Evolutionary conservation across 37 sponge, comb jelly and placozoan species (phyloP).

Genomic region (Amphimedon queenslandica): DNA sequence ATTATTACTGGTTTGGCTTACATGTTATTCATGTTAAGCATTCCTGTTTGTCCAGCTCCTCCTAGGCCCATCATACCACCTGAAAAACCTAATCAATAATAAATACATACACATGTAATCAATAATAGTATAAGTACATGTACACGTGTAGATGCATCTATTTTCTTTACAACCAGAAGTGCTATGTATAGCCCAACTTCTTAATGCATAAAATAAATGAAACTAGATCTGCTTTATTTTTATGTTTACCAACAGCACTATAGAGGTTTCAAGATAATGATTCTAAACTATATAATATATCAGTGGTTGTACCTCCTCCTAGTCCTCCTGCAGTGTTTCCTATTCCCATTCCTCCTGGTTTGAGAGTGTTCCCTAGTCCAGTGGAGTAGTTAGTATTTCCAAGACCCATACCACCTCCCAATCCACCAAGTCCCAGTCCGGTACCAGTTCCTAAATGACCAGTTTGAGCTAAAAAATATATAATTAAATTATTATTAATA

Average conservation of each 20-base stretch:
- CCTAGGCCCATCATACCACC: slow-evolving; percentile 3
- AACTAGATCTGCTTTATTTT: too few relatives aligned
- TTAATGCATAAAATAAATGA: too few relatives aligned
- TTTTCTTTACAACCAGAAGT: background rate
- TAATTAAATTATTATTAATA: background rate
- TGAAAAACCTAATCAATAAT: slow-evolving; percentile 10
- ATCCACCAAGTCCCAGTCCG: slow-evolving; percentile 24
- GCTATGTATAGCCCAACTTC: too few relatives aligned
- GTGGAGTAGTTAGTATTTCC: background rate
- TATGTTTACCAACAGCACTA: too few relatives aligned
- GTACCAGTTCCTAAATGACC: background rate
- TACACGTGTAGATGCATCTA: background rate
- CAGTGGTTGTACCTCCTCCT: background rate
- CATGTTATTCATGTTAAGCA: background rate
- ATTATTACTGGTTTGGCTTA: too few relatives aligned
- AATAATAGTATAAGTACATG: background rate
- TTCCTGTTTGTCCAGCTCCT: background rate
- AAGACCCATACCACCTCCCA: slow-evolving; percentile 32
- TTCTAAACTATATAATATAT: too few relatives aligned
- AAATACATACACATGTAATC: slow-evolving; percentile 3
- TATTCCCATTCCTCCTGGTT: slow-evolving; percentile 7
- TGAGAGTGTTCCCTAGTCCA: slow-evolving; percentile 16
- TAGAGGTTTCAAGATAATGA: too few relatives aligned
- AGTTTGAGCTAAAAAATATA: background rate
- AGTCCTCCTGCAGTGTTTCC: background rate